A percentile compares a stretch with the other conserved stretches of the same genome.
Conservation (phyloP, 2,888 invertebrate species). For the Ornithoptera priamus region DNA sequence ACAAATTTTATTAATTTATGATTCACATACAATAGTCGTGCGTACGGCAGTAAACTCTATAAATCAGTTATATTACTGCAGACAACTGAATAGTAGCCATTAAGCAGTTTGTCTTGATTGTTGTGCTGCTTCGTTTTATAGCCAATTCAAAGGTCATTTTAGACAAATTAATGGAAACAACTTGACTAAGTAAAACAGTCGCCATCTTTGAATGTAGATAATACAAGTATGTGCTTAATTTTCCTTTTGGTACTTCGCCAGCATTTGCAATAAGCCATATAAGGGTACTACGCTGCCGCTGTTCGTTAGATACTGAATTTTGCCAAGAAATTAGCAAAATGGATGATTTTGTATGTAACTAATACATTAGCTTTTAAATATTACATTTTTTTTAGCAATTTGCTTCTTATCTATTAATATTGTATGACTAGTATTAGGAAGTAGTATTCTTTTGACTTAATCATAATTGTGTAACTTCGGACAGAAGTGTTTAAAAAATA, state of each 20-base stretch:
- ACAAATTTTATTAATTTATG: not conserved
- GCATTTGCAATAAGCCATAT: constrained; percentile 14
- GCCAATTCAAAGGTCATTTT: constrained; percentile 4
- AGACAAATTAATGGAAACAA: constrained; percentile 6
- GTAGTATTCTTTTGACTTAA: too few species aligned
- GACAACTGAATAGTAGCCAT: constrained; percentile 17
- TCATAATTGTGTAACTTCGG: too few species aligned
- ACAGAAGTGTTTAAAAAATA: too few species aligned
- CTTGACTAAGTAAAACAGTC: constrained; percentile 1
- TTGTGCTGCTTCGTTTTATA: not conserved
- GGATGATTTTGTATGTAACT: not conserved
- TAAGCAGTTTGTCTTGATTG: constrained; percentile 15
- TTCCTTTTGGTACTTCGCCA: constrained; percentile 16
- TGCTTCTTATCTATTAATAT: too few species aligned
- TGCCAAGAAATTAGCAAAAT: constrained; percentile 23
- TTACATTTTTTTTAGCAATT: too few species aligned
- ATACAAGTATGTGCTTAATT: not conserved
- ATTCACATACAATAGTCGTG: not conserved
- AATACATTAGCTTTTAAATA: not conserved
- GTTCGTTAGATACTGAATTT: not conserved
- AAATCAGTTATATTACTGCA: not conserved
- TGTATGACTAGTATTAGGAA: too few species aligned
- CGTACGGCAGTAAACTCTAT: not conserved
- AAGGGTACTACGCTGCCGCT: not conserved
- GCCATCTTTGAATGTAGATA: not conserved